Evolutionary conservation across 2,888 invertebrate species (phyloP), one percentile per base, ranked within the genome.

Genomic region (Pyrrhosoma nymphula): DNA sequence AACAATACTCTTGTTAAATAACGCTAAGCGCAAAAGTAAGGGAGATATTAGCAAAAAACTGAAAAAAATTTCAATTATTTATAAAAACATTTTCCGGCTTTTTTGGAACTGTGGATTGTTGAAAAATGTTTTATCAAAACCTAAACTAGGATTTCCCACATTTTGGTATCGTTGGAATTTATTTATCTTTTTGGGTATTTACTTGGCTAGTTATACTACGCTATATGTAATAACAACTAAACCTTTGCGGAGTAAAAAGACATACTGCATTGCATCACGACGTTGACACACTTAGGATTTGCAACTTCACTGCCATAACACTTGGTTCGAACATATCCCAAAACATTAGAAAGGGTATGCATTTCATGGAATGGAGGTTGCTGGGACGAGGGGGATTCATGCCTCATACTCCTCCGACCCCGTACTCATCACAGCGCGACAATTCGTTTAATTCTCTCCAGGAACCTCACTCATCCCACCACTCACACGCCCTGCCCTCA

Each of bases 381-480:
- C 3, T 16, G 35, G n/a, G 35, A 82, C 82, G 82, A 82, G 82
- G 35, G 35, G 18, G 16, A 16, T 35, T 35, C 82, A 82, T 35
- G 14, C 35, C 82, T 16, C 82, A 35, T 18, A 82, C 82, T 35
- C 30, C 26, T 16, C 35, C 16, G 18, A 0, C 26, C 35, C 14
- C 82, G 30, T 14, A 14, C 35, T 30, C 82, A 35, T 16, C 30
- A 8, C 30, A 82, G 82, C 82, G 82, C 82, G 82, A 35, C 30
- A 82, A 82, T 82, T 82, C 82, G 82, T 82, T 82, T 82, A 35
- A 82, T 82, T 82, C 82, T 35, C 82, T 35, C 35, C 35, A 14
- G 18, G 26, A 60, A 69, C 69, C 14, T n/a, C 82, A 35, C 35
- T 14, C 82, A 35, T 82, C 35, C 69, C n/a, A 69, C 69, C n/a